phyloP scores from a whole-genome alignment of 2,797 vertebrate species.

The Aldrovandia affinis region DNA sequence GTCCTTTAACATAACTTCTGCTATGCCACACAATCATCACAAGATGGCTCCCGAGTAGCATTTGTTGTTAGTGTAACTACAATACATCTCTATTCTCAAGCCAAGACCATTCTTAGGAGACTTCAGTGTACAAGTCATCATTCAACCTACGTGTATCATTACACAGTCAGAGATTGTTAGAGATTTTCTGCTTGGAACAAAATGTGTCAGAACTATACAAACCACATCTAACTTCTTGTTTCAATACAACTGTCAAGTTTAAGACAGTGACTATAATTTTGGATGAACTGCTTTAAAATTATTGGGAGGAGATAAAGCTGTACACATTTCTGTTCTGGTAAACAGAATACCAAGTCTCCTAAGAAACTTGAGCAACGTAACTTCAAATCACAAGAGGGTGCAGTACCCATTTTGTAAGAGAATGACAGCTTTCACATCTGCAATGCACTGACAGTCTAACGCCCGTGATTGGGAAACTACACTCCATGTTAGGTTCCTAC shows the following conservation, averaged over 20 bases:
- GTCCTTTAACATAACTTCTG: conserved; percentile 59
- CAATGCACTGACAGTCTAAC: conserved; percentile 30
- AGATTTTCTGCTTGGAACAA: neutral
- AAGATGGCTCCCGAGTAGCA: conserved; percentile 56
- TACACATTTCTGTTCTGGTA: conserved; percentile 6
- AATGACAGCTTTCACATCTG: conserved; percentile 23
- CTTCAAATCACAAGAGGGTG: conserved; percentile 37
- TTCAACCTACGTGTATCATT: neutral
- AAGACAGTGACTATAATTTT: neutral
- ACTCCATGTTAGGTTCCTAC: conserved; percentile 40
- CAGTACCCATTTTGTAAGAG: conserved; percentile 30
- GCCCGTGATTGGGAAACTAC: conserved; percentile 45
- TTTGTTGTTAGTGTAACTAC: conserved; percentile 54
- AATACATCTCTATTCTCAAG: conserved; percentile 46
- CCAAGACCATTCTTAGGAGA: conserved; percentile 60
- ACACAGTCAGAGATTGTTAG: conserved; percentile 12
- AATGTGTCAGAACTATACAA: neutral
- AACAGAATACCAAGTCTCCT: conserved; percentile 47
- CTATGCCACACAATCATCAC: conserved; percentile 64
- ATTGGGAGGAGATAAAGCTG: neutral
- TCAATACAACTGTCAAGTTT: neutral
- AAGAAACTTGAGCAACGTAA: conserved; percentile 48
- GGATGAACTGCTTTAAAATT: neutral
- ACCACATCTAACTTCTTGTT: neutral
- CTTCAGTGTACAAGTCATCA: conserved; percentile 24